Percentiles rank a stretch among this genome's conserved stretches.
Evolutionary conservation across 2,888 invertebrate genomes (phyloP).

Genomic region (Vannuccia rotundouncinata): DNA sequence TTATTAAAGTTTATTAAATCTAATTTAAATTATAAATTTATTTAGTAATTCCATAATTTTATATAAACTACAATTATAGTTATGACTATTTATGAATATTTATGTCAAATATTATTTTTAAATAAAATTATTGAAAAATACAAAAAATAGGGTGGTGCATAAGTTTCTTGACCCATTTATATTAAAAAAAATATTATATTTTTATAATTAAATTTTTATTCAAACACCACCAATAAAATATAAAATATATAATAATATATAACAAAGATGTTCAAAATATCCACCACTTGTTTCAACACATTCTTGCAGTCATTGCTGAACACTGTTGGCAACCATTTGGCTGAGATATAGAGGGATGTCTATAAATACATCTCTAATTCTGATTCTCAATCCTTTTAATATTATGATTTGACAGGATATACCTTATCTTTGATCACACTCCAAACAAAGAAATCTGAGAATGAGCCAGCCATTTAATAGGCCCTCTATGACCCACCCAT

Average conservation of each 20-base stretch:
- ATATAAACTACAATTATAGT: no score
- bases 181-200: not conserved
- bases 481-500: constrained; percentile 6
- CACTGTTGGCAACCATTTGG: not conserved
- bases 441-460: not conserved
- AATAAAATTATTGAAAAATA: no score
- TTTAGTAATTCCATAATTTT: no score
- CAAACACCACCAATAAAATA: not conserved
- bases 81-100: no score
- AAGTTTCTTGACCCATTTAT: constrained; percentile 5
- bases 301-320: constrained; percentile 9
- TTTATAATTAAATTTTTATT: not conserved
- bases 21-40: no score
- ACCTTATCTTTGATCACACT: not conserved
- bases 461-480: constrained; percentile 1
- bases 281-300: constrained; percentile 21
- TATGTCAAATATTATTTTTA: no score
- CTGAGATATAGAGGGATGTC: not conserved
- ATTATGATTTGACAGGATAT: not conserved
- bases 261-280: constrained; percentile 6
- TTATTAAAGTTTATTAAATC: no score
- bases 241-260: not conserved
- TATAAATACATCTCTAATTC: constrained; percentile 18
- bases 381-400: constrained; percentile 17
- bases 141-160: constrained; percentile 9